Conservation (phyloP, 2,888 invertebrate species). For the Diarsia dahlii region DNA sequence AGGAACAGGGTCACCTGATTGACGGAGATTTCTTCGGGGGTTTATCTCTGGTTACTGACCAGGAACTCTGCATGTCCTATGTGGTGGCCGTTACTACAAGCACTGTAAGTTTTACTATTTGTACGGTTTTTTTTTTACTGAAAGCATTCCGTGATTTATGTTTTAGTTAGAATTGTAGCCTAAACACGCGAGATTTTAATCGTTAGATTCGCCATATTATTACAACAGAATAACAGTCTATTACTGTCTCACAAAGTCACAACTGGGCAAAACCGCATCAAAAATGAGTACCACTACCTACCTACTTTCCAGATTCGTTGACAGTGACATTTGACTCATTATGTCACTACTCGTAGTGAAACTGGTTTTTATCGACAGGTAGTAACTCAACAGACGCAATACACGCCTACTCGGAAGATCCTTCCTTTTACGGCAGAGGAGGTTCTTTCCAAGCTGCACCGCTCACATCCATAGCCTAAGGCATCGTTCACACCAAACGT, state of each 20-base stretch:
- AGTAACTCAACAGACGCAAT: neutral
- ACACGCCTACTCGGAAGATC: neutral
- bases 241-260: neutral
- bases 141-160: neutral
- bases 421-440: neutral
- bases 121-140: neutral
- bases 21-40: constrained; percentile 75
- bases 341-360: neutral
- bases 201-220: neutral
- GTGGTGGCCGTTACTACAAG: constrained; percentile 69
- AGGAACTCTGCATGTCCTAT: constrained; percentile 66
- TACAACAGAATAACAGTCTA: neutral
- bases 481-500: no score
- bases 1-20: constrained; percentile 70
- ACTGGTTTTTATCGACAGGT: neutral
- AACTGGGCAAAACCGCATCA: neutral
- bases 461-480: neutral
- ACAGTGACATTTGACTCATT: neutral
- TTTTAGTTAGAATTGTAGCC: neutral
- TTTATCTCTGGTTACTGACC: constrained; percentile 71
- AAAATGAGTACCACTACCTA: neutral
- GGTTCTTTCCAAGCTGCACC: neutral
- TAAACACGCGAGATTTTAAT: neutral
- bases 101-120: constrained; percentile 40
- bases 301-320: neutral